Conservation (phyloP, 2,888 invertebrate genomes). For the Aleiodes leptofemur region DNA sequence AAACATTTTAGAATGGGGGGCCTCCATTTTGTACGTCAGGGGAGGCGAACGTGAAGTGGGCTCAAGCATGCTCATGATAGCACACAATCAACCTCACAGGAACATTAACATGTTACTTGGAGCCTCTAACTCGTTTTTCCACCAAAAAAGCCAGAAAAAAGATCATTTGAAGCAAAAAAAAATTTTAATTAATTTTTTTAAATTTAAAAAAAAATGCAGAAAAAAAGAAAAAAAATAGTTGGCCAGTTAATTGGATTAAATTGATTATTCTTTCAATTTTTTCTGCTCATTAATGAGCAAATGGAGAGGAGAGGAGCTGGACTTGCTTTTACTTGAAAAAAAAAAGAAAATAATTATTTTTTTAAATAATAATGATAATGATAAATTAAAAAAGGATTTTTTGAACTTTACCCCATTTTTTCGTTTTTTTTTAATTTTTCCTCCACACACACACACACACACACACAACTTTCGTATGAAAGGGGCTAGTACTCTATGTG, state of each 20-base stretch:
- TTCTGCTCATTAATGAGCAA: no score
- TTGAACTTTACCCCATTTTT: conserved; percentile 73
- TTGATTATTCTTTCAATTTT: no score
- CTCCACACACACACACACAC: neutral
- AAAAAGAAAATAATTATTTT: conserved; percentile 38
- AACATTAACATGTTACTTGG: conserved; percentile 49
- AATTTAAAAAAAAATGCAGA: neutral
- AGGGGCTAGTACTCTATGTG: conserved; percentile 56
- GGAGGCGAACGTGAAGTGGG: conserved; percentile 75
- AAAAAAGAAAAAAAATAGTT: neutral
- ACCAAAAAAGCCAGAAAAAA: neutral
- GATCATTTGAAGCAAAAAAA: neutral
- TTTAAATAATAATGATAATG: no score
- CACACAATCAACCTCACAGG: conserved; percentile 66
- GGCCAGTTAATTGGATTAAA: neutral
- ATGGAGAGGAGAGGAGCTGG: no score
- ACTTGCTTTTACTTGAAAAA: no score
- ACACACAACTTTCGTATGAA: conserved; percentile 63
- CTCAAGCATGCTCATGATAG: conserved; percentile 72
- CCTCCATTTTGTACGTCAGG: conserved; percentile 76
- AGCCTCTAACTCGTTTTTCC: conserved; percentile 2
- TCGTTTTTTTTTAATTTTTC: conserved; percentile 57
- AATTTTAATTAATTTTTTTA: neutral
- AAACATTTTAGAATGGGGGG: conserved; percentile 67
- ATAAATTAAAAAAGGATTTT: conserved; percentile 53